These are phyloP conservation scores for Craseonycteris thonglongyai DNA, from an alignment of 2,113 vertebrate genomes.

Conservation along the genomic window DNA sequence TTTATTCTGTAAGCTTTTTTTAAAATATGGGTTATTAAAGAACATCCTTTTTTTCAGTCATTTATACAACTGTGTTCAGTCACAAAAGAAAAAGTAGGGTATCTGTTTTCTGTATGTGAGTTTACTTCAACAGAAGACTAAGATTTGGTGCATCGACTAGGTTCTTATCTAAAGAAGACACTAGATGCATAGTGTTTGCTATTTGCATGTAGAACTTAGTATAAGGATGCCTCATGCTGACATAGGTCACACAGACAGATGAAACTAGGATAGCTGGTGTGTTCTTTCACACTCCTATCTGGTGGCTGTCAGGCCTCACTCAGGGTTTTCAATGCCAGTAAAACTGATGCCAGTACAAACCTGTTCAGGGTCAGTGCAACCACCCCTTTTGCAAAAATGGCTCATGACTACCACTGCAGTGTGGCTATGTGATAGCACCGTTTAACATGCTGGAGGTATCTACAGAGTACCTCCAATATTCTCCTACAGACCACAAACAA, in stretches of 20 bases:
- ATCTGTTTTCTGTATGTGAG: neutral
- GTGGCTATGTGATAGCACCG: neutral
- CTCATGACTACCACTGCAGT: neutral
- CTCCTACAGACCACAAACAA: neutral
- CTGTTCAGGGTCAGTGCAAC: neutral
- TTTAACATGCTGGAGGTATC: neutral
- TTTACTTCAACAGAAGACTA: neutral
- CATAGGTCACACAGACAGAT: fast-evolving
- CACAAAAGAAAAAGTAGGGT: neutral
- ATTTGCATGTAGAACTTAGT: neutral
- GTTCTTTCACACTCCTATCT: neutral
- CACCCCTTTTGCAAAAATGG: neutral
- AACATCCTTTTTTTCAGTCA: neutral
- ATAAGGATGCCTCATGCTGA: neutral
- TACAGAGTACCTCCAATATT: neutral
- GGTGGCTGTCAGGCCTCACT: neutral
- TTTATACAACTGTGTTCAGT: neutral
- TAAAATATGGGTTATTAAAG: neutral
- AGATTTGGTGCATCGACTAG: neutral
- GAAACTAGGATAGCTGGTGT: neutral
- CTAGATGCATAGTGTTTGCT: neutral
- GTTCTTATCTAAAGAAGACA: neutral
- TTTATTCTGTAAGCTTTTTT: neutral
- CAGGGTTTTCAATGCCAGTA: neutral
- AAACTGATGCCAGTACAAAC: neutral